These are phyloP conservation scores for Coelopa pilipes DNA, from an alignment of 2,888 invertebrate genomes.

Conservation along the genomic window DNA sequence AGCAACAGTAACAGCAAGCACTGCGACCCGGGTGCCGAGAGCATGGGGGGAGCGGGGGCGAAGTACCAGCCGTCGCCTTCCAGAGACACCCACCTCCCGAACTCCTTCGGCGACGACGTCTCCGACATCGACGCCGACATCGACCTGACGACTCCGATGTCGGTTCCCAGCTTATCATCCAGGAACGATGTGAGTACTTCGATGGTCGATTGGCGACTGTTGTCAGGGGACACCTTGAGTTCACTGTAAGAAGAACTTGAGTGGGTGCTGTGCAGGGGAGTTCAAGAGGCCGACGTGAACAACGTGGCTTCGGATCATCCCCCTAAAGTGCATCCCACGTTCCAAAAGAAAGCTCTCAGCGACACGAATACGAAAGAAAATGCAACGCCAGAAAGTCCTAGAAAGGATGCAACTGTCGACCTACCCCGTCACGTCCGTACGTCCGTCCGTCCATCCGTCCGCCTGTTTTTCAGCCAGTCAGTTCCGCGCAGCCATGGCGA, in stretches of 20 bases:
- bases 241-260: no score
- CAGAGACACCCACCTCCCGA: conserved; percentile 80
- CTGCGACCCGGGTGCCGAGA: conserved; percentile 48
- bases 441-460: no score
- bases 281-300: no score
- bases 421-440: no score
- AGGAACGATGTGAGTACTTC: conserved; percentile 62
- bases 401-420: no score
- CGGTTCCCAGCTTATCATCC: conserved; percentile 67
- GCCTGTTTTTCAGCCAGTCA: not conserved
- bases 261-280: no score
- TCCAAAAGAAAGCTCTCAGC: no score
- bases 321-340: no score
- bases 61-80: conserved; percentile 77
- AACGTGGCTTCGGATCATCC: no score
- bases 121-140: conserved; percentile 83
- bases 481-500: not conserved
- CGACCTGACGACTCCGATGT: conserved; percentile 74
- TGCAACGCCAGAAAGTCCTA: no score
- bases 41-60: conserved; percentile 44
- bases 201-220: not conserved
- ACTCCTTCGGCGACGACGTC: conserved; percentile 84
- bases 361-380: no score
- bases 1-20: conserved; percentile 51
- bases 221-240: no score